phyloP scores from a whole-genome alignment of 2,888 invertebrate species.

The Drosophila mercatorum region DNA sequence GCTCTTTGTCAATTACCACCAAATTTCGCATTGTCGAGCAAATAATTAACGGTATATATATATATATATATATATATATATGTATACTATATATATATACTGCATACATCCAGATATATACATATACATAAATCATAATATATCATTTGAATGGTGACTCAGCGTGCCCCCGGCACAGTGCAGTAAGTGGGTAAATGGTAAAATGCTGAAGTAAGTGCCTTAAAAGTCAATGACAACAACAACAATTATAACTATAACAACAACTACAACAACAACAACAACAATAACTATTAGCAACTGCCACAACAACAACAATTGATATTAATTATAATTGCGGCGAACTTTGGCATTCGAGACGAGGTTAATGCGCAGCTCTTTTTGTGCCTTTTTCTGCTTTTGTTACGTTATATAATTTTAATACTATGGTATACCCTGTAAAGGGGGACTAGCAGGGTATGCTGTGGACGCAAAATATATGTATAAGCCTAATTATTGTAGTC shows the following conservation, averaged over 20 bases:
- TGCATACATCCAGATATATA: slow-evolving; percentile 5
- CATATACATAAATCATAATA: slow-evolving; percentile 9
- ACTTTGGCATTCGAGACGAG: slow-evolving; percentile 40
- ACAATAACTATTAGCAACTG: slow-evolving; percentile 11
- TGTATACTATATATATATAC: not conserved
- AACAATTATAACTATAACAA: slow-evolving; percentile 18
- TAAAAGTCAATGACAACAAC: slow-evolving; percentile 4
- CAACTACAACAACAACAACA: slow-evolving; percentile 8
- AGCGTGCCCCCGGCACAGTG: not conserved
- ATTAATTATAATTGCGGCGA: slow-evolving; percentile 22
- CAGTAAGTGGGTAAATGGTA: slow-evolving; percentile 10
- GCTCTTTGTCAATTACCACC: slow-evolving; percentile 51
- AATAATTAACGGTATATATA: slow-evolving; percentile 16
- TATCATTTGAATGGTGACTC: slow-evolving; percentile 11
- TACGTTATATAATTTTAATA: not conserved
- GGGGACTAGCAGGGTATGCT: not conserved
- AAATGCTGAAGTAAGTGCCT: slow-evolving; percentile 9
- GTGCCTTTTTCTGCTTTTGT: not conserved
- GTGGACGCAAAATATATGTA: not conserved
- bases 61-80: slow-evolving; percentile 9
- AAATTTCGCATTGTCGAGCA: slow-evolving; percentile 7
- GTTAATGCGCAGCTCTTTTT: slow-evolving; percentile 47
- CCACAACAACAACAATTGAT: slow-evolving; percentile 1
- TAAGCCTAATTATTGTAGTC: no score
- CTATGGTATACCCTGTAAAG: not conserved